Base-by-base conservation (phyloP, 2,888 invertebrate genomes). In the Agrenia bidenticulata region DNA sequence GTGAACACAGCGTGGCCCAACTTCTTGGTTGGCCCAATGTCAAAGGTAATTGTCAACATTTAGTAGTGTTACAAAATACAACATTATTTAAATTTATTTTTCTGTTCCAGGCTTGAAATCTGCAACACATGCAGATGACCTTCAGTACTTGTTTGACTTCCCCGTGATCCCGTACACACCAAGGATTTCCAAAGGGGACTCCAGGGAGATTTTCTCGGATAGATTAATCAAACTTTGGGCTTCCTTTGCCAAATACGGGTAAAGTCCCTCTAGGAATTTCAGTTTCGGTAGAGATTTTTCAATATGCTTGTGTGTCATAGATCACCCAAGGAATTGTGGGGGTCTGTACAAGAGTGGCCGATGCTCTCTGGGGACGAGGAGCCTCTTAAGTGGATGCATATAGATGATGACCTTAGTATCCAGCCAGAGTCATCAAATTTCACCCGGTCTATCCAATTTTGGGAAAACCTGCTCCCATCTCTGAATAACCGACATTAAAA, bases 201-300 rank as follows among this genome's bases (percentile, higher is more conserved):
- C 13, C 1, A 51, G 41, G 11, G 63, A 58, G 2, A 15, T 61
- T 5, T 61, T 69, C 19, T 66, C 69, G 19, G 54, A 64, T 17
- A 19, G 56, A 17, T 57, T 66, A 1, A 55, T 58, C 21, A 58
- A 59, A 45, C 9, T 66, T 7, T 69, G 63, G 63, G 24, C 59
- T 2, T 60, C 66, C n/a, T 69, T 69, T 56, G 66, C 64, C 5
- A 63, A 58, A 39, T 26, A 51, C 23, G 67, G 67, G 67, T 67
- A 56, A 5, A 19, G 15, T 7, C n/a, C 5, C 5, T 9, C 19
- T 45, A 45, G 19, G 15, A 45, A 17, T 11, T 39, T 11, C 15
- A 45, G 5, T 45, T 5, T 19, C 45, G 45, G 5, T 45, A 45
- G 5, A 45, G 19, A 5, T 19, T 45, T 45, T 19, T 45, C 9